Base-by-base conservation (phyloP, 1,140 invertebrate genomes). In the Calephelis nemesis region DNA sequence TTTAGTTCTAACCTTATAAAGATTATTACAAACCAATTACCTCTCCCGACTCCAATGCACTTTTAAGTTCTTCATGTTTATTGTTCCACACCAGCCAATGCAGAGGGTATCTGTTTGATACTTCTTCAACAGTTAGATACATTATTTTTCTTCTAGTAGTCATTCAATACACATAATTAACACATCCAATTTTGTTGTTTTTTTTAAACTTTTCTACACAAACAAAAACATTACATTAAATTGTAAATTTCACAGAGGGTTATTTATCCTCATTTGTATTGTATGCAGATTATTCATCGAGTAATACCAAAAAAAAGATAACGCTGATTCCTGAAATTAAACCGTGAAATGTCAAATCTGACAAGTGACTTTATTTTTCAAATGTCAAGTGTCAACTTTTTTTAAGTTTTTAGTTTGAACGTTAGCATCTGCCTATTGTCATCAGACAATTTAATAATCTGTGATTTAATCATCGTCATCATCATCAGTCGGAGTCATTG, bases 71-170 rank as follows among this genome's bases (percentile, higher is more conserved):
- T 73, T 88, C 78, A 50, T 82, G 76, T 49, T 81, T 74, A 69
- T 90, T 85, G 73, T 91, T 84, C 86, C 87, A 91, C 49, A 90
- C 87, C 65, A 91, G 70, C 87, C 87, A 91, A 71, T 91, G 88
- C 52, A 88, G 78, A 13, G 87, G 88, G 77, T 83, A 90, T 71
- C 82, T 84, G 63, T 62, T 73, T 15, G 78, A 68, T 11, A 90
- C 79, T 70, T 90, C 87, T 65, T 84, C 80, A 62, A 74, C 77
- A 50, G 79, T 83, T 71, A 88, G 63, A 71, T 78, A 72, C 87
- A 90, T 90, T 42, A 45, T 54, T 66, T 54, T n/a, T 40, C 5
- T 58, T 58, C 19, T 11, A 58, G 54, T 39, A 58, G 30, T 39
- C 54, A 58, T 39, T 10, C 54, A 12, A 58, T 12, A 39, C 30